Evolutionary conservation across 1,140 invertebrate genomes (phyloP), one percentile per base, ranked within the genome.

Genomic region (Nilaparvata lugens): DNA sequence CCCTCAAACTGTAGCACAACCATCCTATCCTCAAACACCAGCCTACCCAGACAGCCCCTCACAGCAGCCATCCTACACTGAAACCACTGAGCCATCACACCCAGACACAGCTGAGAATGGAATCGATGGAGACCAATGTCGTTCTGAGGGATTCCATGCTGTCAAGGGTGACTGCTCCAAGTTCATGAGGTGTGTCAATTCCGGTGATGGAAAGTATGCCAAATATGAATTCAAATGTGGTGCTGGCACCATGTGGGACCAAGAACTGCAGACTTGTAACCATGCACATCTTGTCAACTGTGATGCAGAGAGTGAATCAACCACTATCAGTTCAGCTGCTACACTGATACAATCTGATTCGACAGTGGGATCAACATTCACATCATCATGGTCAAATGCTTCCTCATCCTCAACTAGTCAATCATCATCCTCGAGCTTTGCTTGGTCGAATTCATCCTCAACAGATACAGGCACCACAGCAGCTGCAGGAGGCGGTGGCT

Each of bases 121-220:
- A 14, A 24, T 21, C 6, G 16, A 18, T 19, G 43, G 9, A 18
- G 60, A 38, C 19, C 53, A 62, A 19, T 83, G 81, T 63, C 64
- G 61, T 57, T 57, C 68, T 58, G 83, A 86, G 74, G 82, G 83
- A 42, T 84, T 82, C 66, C 77, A 76, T 67, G 69, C 73, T 19
- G 65, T 75, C 61, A 65, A 74, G 48, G 68, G 72, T 14, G 69
- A 75, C 57, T 77, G 75, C 60, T 70, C 66, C 43, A 75, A 73
- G 58, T 77, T 76, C 59, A 71, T 72, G 56, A 64, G 75, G 16
- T 76, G 75, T 64, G 70, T 71, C 13, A 72, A 72, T 62, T 67
- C 65, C 25, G 72, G 73, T 63, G 67, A 68, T 9, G 74, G 74
- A 7, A 43, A 23, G 5, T 76, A 69, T 58, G 71, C 69, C 35